These are phyloP conservation scores for Hippoglossus stenolepis DNA, from an alignment of 2,113 vertebrate species.

Conservation along the genomic window DNA sequence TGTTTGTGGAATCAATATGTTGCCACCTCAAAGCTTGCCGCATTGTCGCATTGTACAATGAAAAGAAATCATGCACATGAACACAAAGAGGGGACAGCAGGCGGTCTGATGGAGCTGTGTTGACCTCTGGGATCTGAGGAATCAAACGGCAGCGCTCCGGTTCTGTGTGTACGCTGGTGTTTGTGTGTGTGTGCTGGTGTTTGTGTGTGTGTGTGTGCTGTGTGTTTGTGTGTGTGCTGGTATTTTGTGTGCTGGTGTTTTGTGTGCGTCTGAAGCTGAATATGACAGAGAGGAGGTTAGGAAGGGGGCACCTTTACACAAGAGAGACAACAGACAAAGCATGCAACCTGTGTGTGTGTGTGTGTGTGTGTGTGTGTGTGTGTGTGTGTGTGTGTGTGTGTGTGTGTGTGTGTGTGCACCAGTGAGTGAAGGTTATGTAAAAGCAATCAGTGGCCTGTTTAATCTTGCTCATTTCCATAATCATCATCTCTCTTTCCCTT, in stretches of 20 bases:
- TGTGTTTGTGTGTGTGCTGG: not conserved
- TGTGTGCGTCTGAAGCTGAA: not conserved
- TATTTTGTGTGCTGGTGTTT: not conserved
- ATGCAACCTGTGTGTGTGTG: not conserved
- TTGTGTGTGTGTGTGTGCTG: not conserved
- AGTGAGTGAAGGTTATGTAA: constrained; percentile 73
- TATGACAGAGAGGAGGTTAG: too few species aligned
- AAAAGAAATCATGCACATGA: not conserved
- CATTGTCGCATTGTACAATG: constrained; percentile 5
- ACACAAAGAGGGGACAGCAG: not conserved
- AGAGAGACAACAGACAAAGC: too few species aligned
- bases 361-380: constrained; percentile 13
- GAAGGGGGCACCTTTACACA: too few species aligned
- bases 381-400: constrained; percentile 39
- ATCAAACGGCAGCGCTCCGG: constrained; percentile 21
- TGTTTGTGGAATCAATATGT: not conserved
- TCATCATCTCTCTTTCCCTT: constrained; percentile 68
- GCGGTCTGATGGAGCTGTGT: constrained; percentile 1
- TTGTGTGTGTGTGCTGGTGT: constrained; percentile 40
- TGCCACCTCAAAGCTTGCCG: not conserved
- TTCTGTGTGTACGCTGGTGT: not conserved
- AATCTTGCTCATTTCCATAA: constrained; percentile 84
- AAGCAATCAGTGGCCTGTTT: constrained; percentile 83
- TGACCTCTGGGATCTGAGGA: constrained; percentile 30
- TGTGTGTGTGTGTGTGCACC: constrained; percentile 13